Base-by-base conservation (phyloP, 2,113 vertebrate genomes). In the Phylloscopus whistleri region DNA sequence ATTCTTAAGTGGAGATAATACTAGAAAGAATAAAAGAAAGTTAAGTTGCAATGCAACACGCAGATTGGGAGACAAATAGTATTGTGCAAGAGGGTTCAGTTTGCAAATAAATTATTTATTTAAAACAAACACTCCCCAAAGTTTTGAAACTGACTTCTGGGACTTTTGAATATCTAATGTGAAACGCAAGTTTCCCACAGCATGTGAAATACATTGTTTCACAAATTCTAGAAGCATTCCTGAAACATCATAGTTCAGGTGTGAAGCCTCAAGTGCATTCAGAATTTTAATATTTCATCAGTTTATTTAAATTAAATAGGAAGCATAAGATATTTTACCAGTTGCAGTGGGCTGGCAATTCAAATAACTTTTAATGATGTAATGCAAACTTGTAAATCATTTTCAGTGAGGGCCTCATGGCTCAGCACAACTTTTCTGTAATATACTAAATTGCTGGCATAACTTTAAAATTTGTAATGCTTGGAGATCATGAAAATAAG, bases 391-490 rank as follows among this genome's bases (percentile, higher is more conserved):
- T 84, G 69, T 72, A 93, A 94, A 92, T 95, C 28, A 87, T 90
- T 95, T 96, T 94, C 68, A 78, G 41, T 87, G 64, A 82, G 41
- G 93, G 76, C 90, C 94, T 96, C 72, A 59, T 94, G 76, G 72
- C 78, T 93, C 83, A 95, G 48, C 49, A 78, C 31, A 94, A 93
- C 82, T 92, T 96, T 89, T 78, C 90, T 93, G 31, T 82, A 95
- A 94, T 64, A 60, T 28, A 46, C 73, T 68, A 78, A 94, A 93
- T 95, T 90, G 28, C 68, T 93, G 90, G 64, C 88, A 84, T 94
- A 93, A 52, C 75, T 95, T 94, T 96, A 93, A 95, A 94, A 92
- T 94, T 90, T 51, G 80, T 94, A 90, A 90, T 90, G 48, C 76
- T 94, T 79, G 56, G 66, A 92, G 72, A 95, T 92, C 31, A 18